Evolutionary conservation across 2,113 vertebrate species (phyloP).

Genomic region (Casuarius casuarius): DNA sequence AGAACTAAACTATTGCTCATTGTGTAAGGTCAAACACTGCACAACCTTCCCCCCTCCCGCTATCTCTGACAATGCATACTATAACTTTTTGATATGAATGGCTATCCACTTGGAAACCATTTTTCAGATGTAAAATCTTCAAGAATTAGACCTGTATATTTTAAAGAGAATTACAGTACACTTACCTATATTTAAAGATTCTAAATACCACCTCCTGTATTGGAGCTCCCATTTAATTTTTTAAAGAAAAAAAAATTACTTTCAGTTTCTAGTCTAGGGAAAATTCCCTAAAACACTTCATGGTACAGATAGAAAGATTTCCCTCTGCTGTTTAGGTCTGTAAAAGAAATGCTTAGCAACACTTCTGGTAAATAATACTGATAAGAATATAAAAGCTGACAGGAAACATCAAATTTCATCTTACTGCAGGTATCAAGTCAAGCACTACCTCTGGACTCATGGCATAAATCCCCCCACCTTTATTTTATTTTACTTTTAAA

Average conservation of each 20-base stretch:
- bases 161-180: background rate
- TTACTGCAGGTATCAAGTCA: background rate
- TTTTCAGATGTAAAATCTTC: background rate
- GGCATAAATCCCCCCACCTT: background rate
- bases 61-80: background rate
- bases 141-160: background rate
- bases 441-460: background rate
- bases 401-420: background rate
- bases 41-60: background rate
- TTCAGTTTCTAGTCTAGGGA: background rate
- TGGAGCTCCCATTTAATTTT: fast-evolving
- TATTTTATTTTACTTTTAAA: background rate
- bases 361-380: background rate
- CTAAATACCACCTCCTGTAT: background rate
- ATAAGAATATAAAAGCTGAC: background rate
- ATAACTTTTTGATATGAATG: background rate
- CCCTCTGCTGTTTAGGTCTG: background rate
- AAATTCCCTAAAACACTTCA: background rate
- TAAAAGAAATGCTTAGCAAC: background rate
- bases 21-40: background rate
- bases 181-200: background rate
- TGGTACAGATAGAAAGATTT: background rate
- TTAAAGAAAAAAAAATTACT: background rate
- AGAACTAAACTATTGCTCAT: background rate
- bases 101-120: background rate